phyloP scores from a whole-genome alignment of 2,888 invertebrate species.

The Beris morrisii region DNA sequence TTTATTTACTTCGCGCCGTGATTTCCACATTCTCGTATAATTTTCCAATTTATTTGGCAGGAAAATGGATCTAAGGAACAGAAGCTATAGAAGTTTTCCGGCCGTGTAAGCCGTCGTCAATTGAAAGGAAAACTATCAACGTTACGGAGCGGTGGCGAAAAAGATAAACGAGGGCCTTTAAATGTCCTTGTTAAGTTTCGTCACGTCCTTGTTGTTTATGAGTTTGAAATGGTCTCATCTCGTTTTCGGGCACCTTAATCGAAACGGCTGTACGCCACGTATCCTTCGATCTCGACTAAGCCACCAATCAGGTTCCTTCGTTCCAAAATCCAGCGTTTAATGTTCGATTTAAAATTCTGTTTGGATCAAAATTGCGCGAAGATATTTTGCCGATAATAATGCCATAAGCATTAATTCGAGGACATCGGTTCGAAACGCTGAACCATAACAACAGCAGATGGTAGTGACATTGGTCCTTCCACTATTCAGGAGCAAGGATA shows the following conservation, averaged over 20 bases:
- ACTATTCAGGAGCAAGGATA: not conserved
- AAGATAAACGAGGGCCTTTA: constrained; percentile 33
- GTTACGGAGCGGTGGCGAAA: not conserved
- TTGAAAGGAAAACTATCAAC: constrained; percentile 35
- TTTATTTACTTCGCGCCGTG: constrained; percentile 33
- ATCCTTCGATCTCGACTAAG: not conserved
- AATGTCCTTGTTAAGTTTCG: constrained; percentile 35
- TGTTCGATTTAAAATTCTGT: constrained; percentile 40
- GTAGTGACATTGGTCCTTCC: not conserved
- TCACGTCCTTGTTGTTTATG: constrained; percentile 40
- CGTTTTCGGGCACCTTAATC: constrained; percentile 33
- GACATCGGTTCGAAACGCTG: constrained; percentile 10
- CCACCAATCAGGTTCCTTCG: constrained; percentile 5
- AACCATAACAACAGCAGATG: constrained; percentile 10
- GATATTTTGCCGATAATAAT: constrained; percentile 38
- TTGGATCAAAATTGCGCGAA: constrained; percentile 30
- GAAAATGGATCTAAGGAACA: constrained; percentile 12
- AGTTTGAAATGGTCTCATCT: constrained; percentile 34
- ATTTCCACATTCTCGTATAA: constrained; percentile 33
- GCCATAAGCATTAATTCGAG: constrained; percentile 38
- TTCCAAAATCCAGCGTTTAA: constrained; percentile 13
- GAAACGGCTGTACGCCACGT: constrained; percentile 3
- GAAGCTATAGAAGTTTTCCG: not conserved
- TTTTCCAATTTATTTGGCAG: constrained; percentile 34
- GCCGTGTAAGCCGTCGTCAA: constrained; percentile 10